phyloP scores from a whole-genome alignment of 2,113 vertebrate species.

The Gallinago media region DNA sequence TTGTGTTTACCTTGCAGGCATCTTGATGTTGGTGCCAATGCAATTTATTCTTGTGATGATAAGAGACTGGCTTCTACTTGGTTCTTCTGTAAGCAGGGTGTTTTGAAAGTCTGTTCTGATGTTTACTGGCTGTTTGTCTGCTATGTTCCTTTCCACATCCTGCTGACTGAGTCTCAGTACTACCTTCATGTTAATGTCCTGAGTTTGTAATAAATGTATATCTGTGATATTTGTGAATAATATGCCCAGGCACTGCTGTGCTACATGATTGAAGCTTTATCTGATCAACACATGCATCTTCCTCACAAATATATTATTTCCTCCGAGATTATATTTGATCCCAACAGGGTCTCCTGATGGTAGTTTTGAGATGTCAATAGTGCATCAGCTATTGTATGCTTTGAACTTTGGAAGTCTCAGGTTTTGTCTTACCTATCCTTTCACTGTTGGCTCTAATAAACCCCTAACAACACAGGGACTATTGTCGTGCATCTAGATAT shows the following conservation, averaged over 20 bases:
- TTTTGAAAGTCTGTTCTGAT: slow-evolving; percentile 64
- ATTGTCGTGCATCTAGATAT: background rate
- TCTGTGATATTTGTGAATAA: slow-evolving; percentile 37
- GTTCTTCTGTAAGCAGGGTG: slow-evolving; percentile 49
- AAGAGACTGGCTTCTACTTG: slow-evolving; percentile 52
- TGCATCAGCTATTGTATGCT: background rate
- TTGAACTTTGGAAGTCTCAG: background rate
- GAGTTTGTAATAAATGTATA: slow-evolving; percentile 5
- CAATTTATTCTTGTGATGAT: slow-evolving; percentile 67
- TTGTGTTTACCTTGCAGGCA: slow-evolving; percentile 64
- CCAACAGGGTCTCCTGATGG: background rate
- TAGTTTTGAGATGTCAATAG: background rate
- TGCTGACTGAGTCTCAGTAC: slow-evolving; percentile 15
- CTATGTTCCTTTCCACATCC: slow-evolving; percentile 10
- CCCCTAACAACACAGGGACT: background rate
- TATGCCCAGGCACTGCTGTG: slow-evolving; percentile 18
- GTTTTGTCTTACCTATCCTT: slow-evolving; percentile 9
- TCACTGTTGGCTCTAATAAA: background rate
- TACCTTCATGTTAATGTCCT: slow-evolving; percentile 30
- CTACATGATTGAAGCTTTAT: slow-evolving; percentile 45
- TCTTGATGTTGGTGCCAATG: slow-evolving; percentile 63
- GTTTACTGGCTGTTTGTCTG: slow-evolving; percentile 35
- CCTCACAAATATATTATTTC: slow-evolving; percentile 19
- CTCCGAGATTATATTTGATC: slow-evolving; percentile 32
- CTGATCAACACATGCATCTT: slow-evolving; percentile 30